phyloP scores from a whole-genome alignment of 2,113 vertebrate species.

The Vulpes lagopus region DNA sequence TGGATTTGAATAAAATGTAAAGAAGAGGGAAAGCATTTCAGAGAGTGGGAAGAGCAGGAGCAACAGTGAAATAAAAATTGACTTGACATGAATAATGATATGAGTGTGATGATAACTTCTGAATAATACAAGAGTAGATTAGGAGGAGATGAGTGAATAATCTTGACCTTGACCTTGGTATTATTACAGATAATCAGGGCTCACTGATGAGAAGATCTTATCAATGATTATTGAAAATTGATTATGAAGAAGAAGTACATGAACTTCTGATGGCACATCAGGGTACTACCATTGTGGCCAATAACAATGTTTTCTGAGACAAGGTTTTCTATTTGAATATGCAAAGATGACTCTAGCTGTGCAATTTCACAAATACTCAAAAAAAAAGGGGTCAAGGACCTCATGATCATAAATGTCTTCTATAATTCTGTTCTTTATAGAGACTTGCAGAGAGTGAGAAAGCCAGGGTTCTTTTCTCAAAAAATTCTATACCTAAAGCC shows the following conservation, averaged over 20 bases:
- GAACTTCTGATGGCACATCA: neutral
- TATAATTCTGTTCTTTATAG: neutral
- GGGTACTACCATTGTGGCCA: neutral
- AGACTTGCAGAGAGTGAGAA: neutral
- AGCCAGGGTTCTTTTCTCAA: neutral
- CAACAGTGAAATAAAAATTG: conserved; percentile 17
- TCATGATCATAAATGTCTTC: neutral
- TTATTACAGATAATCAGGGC: neutral
- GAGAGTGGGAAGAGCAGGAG: neutral
- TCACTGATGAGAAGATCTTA: neutral
- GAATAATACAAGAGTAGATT: neutral
- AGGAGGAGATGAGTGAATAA: neutral
- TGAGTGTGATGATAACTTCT: neutral
- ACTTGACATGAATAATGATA: neutral
- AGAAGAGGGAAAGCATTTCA: neutral
- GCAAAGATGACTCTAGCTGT: neutral
- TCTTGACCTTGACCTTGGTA: neutral
- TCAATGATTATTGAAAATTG: neutral
- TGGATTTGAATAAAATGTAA: conserved; percentile 10
- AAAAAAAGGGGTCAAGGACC: neutral
- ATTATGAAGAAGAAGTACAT: neutral
- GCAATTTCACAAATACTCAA: neutral
- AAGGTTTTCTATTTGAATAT: neutral
- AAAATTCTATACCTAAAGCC: neutral
- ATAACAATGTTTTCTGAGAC: neutral